Evolutionary conservation across 2,113 vertebrate species (phyloP), one percentile per base, ranked within the genome.

Genomic region (Corythornis madagascariensis): DNA sequence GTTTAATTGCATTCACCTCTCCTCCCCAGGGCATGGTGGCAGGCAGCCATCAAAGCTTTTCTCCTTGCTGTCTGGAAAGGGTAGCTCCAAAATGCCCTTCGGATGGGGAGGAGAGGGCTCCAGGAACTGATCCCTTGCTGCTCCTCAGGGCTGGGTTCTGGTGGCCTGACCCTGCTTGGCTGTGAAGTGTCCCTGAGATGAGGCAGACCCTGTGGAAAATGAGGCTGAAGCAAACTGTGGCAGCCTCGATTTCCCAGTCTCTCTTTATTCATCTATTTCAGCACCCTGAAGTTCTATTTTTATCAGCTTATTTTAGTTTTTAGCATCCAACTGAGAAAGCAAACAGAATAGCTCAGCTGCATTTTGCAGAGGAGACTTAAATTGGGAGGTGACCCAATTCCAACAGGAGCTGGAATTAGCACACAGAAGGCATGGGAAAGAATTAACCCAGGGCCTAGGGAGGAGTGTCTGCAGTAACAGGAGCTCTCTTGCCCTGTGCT

Each of bases 341-440:
- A 91, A 89, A 92, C 89, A 66, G 73, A 94, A 86, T 4, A 85
- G 81, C 84, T 94, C 18, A 0, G 55, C 63, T 78, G 45, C 55
- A 0, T 85, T 90, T 83, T 86, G 75, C 70, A 89, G 84, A 87
- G 64, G 80, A 92, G 64, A 63, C 92, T 89, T 89, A 47, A 96
- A 84, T 0, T 77, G 89, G 79, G 85, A 92, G 60, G 79, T 91
- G 95, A 92, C 95, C 94, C 73, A 91, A 1, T 92, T 94, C 87
- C 75, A 91, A 10, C 2, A 50, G 9, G 26, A 89, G 84, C 87
- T 87, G 89, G 84, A 92, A 83, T 79, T 61, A 43, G 75, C 81
- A 63, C 0, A 0, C 20, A 38, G 78, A 55, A 93, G 83, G 63
- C 70, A 38, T 0, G 5, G 88, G 67, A 50, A 71, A 69, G 75